Percentiles rank a stretch among this genome's conserved stretches.
These are phyloP conservation scores for Campoplex capitator DNA, from an alignment of 2,888 invertebrate species.

Conservation along the genomic window DNA sequence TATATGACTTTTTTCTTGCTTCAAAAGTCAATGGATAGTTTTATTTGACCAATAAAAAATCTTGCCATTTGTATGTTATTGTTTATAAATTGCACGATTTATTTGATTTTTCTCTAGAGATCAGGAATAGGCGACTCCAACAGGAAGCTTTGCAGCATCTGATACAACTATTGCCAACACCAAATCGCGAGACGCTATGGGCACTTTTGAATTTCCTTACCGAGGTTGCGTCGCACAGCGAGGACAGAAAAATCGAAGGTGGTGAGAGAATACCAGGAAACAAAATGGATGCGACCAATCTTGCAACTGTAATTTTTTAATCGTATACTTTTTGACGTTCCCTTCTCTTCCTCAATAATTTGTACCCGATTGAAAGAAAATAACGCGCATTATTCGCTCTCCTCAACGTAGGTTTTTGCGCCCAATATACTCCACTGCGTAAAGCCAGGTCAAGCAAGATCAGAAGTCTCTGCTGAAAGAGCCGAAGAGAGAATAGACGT, in stretches of 20 bases:
- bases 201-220: constrained; percentile 93
- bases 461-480: constrained; percentile 88
- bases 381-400: not conserved
- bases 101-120: constrained; percentile 86
- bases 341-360: not conserved
- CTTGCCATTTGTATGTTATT: not conserved
- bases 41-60: not conserved
- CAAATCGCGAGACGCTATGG: constrained; percentile 95
- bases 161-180: constrained; percentile 93
- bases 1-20: not conserved
- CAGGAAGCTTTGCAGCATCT: constrained; percentile 93
- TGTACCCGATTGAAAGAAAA: not conserved
- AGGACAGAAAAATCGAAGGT: constrained; percentile 87
- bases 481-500: constrained; percentile 94
- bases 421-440: constrained; percentile 95
- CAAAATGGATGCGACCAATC: constrained; percentile 96
- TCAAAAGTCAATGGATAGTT: not conserved
- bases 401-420: constrained; percentile 89
- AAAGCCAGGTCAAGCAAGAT: constrained; percentile 86
- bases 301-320: constrained; percentile 89
- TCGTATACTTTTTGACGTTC: not conserved
- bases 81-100: not conserved
- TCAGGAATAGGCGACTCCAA: constrained; percentile 93
- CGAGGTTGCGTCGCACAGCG: constrained; percentile 90
- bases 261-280: constrained; percentile 90